Percentiles rank a stretch among this genome's conserved stretches.
Evolutionary conservation across 1,140 invertebrate species (phyloP).

Genomic region (Procambarus clarkii): DNA sequence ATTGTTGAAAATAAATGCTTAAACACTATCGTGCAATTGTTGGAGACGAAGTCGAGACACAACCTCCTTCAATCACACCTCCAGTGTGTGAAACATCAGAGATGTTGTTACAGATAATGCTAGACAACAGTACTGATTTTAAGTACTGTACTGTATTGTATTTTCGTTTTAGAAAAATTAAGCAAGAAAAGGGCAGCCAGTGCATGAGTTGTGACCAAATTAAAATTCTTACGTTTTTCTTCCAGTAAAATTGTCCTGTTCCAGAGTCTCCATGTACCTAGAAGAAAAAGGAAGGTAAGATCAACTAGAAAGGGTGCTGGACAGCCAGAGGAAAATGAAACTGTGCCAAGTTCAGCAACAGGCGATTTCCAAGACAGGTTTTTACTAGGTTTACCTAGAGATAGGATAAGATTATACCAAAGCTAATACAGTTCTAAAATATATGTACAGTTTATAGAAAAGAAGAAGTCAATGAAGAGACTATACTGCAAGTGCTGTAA

Average conservation of each 20-base stretch:
- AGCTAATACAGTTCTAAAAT: too few relatives aligned
- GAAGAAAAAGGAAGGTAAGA: slow-evolving; percentile 24
- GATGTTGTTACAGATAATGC: not conserved
- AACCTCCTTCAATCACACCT: not conserved
- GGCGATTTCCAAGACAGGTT: not conserved
- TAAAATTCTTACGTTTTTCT: slow-evolving; percentile 44
- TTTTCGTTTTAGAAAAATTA: not conserved
- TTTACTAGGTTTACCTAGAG: too few relatives aligned
- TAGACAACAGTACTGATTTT: not conserved
- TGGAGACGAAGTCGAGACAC: not conserved
- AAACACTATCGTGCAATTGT: not conserved
- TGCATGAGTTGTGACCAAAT: slow-evolving; percentile 2
- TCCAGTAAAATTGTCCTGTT: slow-evolving; percentile 38
- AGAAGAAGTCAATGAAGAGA: not conserved
- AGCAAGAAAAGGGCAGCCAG: slow-evolving; percentile 31
- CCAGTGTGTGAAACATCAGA: not conserved
- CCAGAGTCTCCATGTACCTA: slow-evolving; percentile 59
- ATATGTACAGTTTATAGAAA: not conserved
- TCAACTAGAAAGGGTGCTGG: slow-evolving; percentile 15
- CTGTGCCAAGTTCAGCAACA: not conserved
- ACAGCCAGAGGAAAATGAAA: not conserved
- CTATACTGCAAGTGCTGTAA: not conserved
- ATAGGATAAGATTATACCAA: too few relatives aligned
- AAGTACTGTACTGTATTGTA: too few relatives aligned
- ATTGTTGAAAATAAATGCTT: not conserved